Evolutionary conservation across 1,140 invertebrate species (phyloP).

Genomic region (Drosophila truncata): DNA sequence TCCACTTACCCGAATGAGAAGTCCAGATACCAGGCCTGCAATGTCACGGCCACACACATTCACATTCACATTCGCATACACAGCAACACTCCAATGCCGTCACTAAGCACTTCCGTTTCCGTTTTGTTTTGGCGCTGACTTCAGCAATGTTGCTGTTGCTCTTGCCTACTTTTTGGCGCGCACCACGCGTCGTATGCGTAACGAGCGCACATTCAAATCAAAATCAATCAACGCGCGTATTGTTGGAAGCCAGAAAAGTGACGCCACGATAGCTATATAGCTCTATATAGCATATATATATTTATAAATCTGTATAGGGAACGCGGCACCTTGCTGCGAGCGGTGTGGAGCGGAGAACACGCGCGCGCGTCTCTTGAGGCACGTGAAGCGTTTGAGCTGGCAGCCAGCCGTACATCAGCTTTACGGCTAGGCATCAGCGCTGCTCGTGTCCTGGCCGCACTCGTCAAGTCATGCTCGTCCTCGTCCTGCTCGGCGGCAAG

Average conservation of each 20-base stretch:
- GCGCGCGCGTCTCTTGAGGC: slow-evolving; percentile 75
- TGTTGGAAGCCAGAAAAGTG: slow-evolving; percentile 53
- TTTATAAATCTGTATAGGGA: slow-evolving; percentile 22
- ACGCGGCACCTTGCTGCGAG: slow-evolving; percentile 17
- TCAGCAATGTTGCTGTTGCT: slow-evolving; percentile 14
- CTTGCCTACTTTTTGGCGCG: slow-evolving; percentile 72
- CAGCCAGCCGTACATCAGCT: slow-evolving; percentile 67
- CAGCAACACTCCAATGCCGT: slow-evolving; percentile 22
- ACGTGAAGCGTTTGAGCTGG: slow-evolving; percentile 77
- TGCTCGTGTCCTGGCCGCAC: slow-evolving; percentile 50
- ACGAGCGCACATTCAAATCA: slow-evolving; percentile 78
- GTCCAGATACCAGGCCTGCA: slow-evolving; percentile 4
- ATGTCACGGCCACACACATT: slow-evolving; percentile 41
- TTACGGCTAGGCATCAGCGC: slow-evolving; percentile 64
- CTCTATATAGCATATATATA: slow-evolving; percentile 11
- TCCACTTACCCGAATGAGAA: slow-evolving; percentile 36
- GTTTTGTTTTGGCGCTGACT: slow-evolving; percentile 50
- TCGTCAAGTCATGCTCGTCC: slow-evolving; percentile 54
- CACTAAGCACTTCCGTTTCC: slow-evolving; percentile 78
- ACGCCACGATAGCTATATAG: slow-evolving; percentile 12
- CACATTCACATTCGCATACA: slow-evolving; percentile 17
- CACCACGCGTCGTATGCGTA: slow-evolving; percentile 72
- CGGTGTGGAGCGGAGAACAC: slow-evolving; percentile 38
- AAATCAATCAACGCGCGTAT: slow-evolving; percentile 76
- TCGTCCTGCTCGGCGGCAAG: slow-evolving; percentile 42